A percentile compares a stretch with the other conserved stretches of the same genome.
Conservation (phyloP, 2,113 vertebrate genomes). For the Dicentrarchus labrax region DNA sequence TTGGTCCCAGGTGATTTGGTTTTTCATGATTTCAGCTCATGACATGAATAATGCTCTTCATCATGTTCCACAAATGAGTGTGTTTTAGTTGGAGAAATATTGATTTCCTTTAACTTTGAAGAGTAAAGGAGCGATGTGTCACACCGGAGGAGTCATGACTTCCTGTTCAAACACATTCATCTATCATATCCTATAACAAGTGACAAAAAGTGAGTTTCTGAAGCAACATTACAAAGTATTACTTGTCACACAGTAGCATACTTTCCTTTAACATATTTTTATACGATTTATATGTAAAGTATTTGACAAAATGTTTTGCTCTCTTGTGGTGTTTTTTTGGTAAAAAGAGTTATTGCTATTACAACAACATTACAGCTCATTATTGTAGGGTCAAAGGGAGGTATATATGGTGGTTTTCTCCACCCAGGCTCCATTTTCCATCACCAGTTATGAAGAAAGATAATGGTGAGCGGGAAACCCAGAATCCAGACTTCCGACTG, state of each 20-base stretch:
- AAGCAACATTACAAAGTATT: not conserved
- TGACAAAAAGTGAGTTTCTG: not conserved
- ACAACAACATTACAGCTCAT: no score
- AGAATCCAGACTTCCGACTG: not conserved
- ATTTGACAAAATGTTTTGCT: no score
- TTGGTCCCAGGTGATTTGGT: not conserved
- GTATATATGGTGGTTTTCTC: no score
- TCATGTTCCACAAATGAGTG: conserved; percentile 16
- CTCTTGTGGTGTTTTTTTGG: no score
- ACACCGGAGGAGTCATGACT: not conserved
- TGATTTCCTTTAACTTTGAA: conserved; percentile 41
- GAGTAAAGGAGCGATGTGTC: conserved; percentile 30
- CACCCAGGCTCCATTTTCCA: no score
- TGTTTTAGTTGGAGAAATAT: conserved; percentile 20
- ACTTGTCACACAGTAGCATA: no score
- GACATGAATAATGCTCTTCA: conserved; percentile 69
- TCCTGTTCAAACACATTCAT: conserved; percentile 8
- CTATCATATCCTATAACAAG: not conserved
- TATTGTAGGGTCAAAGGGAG: no score
- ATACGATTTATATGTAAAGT: no score
- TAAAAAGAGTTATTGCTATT: no score
- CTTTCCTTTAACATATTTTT: no score
- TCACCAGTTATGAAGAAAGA: no score
- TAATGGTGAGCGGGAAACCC: no score
- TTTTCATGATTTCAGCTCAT: conserved; percentile 29